Percentiles rank a stretch among this genome's conserved stretches.
These are phyloP conservation scores for Echinometra lucunter DNA, from an alignment of 53 echinoderm and acorn worm genomes.

Conservation along the genomic window DNA sequence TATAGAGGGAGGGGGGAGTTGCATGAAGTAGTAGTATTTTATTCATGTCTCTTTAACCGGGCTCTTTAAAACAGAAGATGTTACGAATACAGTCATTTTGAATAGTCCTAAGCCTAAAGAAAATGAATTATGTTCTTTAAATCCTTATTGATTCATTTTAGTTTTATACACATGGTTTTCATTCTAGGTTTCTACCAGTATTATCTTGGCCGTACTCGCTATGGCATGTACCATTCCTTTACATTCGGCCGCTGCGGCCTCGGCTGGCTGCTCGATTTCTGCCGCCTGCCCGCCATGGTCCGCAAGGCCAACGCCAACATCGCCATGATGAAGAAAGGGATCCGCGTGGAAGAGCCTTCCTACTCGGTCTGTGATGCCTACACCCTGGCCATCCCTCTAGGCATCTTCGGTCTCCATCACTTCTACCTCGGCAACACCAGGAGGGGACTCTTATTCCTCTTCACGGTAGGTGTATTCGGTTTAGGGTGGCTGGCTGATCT, in stretches of 20 bases:
- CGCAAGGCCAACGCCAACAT: constrained; percentile 59
- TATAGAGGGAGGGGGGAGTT: too few relatives aligned
- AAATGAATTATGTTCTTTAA: too few relatives aligned
- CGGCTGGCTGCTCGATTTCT: constrained; percentile 61
- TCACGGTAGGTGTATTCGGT: constrained; percentile 44
- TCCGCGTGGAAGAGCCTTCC: constrained; percentile 31
- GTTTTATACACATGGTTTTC: too few relatives aligned
- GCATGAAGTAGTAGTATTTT: too few relatives aligned
- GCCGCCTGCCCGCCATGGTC: constrained; percentile 61
- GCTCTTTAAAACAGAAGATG: too few relatives aligned
- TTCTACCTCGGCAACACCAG: constrained; percentile 72
- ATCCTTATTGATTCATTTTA: too few relatives aligned
- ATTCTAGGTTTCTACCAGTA: constrained; percentile 50
- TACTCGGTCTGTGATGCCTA: constrained; percentile 73
- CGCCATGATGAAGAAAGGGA: constrained; percentile 56
- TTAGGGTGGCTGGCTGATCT: constrained; percentile 54
- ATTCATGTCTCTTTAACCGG: too few relatives aligned
- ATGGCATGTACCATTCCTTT: constrained; percentile 4
- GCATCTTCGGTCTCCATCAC: constrained; percentile 77
- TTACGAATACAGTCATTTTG: too few relatives aligned
- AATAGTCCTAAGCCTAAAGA: too few relatives aligned
- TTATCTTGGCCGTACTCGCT: constrained; percentile 49
- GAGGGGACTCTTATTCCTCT: constrained; percentile 34
- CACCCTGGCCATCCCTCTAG: constrained; percentile 76
- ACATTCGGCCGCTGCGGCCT: constrained; percentile 44